A percentile compares a stretch with the other conserved stretches of the same genome.
phyloP scores from a whole-genome alignment of 2,113 vertebrate genomes.

The Perca fluviatilis region DNA sequence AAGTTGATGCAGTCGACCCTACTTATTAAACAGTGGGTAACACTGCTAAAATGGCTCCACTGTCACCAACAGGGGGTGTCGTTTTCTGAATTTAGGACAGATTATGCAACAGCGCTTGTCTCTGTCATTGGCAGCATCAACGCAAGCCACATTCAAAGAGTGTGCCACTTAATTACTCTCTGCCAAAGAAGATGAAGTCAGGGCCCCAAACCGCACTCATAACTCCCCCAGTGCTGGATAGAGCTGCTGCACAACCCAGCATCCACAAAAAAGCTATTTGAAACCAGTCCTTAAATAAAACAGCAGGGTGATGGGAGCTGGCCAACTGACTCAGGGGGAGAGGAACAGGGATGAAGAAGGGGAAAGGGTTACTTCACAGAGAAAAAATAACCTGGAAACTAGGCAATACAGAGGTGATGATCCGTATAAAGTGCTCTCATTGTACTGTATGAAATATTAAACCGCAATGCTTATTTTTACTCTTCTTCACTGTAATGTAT shows the following conservation, averaged over 20 bases:
- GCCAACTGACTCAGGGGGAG: constrained; percentile 38
- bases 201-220: constrained; percentile 68
- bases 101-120: constrained; percentile 37
- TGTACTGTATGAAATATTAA: no score
- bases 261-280: constrained; percentile 65
- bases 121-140: constrained; percentile 10
- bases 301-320: constrained; percentile 36
- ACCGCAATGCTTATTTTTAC: no score
- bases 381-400: constrained; percentile 6
- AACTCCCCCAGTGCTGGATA: constrained; percentile 50
- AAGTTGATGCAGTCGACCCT: not conserved
- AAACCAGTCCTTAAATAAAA: constrained; percentile 70
- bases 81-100: constrained; percentile 13
- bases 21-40: not conserved
- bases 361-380: not conserved
- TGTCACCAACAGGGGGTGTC: constrained; percentile 47
- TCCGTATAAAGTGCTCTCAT: not conserved
- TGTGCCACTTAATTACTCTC: constrained; percentile 60
- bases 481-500: no score
- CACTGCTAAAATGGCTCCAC: not conserved
- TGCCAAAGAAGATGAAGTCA: constrained; percentile 59
- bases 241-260: constrained; percentile 40
- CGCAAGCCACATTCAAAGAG: constrained; percentile 23
- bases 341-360: constrained; percentile 22
- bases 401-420: not conserved